Percentiles rank a stretch among this genome's conserved stretches.
Conservation (phyloP, 2,113 vertebrate species). For the Alethe castanea region DNA sequence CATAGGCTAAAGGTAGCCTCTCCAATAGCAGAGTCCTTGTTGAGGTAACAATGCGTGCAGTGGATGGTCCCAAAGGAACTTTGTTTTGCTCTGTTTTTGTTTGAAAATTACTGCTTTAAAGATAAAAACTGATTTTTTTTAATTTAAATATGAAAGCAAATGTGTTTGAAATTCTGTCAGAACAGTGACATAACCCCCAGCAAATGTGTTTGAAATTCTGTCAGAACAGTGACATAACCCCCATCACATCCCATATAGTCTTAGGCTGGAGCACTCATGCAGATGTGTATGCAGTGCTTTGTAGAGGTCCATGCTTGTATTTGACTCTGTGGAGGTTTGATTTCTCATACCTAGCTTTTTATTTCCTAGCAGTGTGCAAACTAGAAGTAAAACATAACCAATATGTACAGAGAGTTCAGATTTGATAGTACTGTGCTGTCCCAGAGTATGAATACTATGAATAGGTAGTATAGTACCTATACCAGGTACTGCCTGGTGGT, state of each 20-base stretch:
- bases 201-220: not conserved
- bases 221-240: not conserved
- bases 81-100: not conserved
- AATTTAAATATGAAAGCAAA: not conserved
- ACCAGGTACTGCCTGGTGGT: not conserved
- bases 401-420: too few relatives aligned
- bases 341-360: not conserved
- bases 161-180: not conserved
- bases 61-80: not conserved
- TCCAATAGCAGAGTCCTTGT: not conserved
- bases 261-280: not conserved
- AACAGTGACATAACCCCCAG: not conserved
- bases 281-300: not conserved
- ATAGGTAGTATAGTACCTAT: not conserved
- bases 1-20: not conserved
- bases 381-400: not conserved
- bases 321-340: not conserved
- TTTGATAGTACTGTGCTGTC: too few relatives aligned
- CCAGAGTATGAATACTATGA: not conserved
- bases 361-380: not conserved
- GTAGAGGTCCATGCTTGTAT: not conserved
- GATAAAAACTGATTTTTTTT: not conserved
- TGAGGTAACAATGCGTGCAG: accelerated
- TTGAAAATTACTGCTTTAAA: not conserved
- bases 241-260: not conserved